Evolutionary conservation across 2,113 vertebrate genomes (phyloP).

Genomic region (Engystomops pustulosus): DNA sequence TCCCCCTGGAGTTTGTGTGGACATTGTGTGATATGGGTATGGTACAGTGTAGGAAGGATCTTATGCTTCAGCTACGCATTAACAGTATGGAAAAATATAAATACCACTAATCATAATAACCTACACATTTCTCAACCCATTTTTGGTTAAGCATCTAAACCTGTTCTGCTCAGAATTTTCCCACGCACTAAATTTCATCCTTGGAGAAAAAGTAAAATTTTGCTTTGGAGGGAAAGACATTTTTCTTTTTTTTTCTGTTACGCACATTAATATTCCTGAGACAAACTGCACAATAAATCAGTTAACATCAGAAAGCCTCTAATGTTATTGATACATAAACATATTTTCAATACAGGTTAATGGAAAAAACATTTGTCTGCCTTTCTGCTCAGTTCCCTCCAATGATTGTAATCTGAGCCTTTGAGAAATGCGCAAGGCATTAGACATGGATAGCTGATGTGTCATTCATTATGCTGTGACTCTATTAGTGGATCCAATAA

Average conservation of each 20-base stretch:
- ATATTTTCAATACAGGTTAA: conserved; percentile 41
- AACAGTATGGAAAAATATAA: no score
- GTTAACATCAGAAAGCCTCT: background rate
- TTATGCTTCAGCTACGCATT: background rate
- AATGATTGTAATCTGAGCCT: conserved; percentile 29
- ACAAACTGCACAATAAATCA: conserved; percentile 21
- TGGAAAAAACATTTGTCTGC: conserved; percentile 30
- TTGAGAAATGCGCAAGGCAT: conserved; percentile 40
- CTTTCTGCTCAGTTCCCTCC: conserved; percentile 4
- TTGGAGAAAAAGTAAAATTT: background rate
- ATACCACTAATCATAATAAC: background rate
- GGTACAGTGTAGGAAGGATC: background rate
- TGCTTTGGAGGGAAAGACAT: background rate
- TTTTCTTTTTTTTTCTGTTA: background rate
- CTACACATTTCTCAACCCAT: background rate
- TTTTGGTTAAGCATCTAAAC: background rate
- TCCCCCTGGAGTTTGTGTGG: no score
- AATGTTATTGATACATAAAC: conserved; percentile 46
- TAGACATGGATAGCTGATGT: conserved; percentile 33
- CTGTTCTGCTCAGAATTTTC: background rate
- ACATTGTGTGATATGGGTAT: no score
- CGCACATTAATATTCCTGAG: background rate
- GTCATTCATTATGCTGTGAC: conserved; percentile 35
- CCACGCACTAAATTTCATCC: background rate
- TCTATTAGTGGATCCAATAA: conserved; percentile 29